Evolutionary conservation across 2,888 invertebrate genomes (phyloP), one percentile per base, ranked within the genome.

Genomic region (Acleris laterana): DNA sequence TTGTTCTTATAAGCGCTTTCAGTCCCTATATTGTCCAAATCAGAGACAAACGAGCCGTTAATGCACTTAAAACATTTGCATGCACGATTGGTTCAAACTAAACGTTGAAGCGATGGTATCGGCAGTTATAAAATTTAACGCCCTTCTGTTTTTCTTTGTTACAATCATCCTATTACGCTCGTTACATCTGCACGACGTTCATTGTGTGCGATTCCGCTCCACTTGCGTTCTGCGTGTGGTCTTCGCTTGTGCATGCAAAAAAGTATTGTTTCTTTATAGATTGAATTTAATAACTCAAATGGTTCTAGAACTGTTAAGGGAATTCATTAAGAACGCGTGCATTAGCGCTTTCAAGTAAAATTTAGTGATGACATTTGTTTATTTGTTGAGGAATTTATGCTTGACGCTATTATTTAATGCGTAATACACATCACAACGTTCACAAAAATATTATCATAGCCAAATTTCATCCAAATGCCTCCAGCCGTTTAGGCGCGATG

Each of bases 41-140:
- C 49, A 28, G 28, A 28, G 20, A 20, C 22, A n/a, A 49, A 49
- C 13, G 48, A 11, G 13, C 25, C 48, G 38, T 11, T 3, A 20
- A 50, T 25, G 50, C 22, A 44, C 61, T 49, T 49, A 17, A 25
- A 59, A 13, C 11, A 61, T 57, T 66, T 22, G 46, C 56, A 16
- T 57, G 51, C 57, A 46, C 51, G 50, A 60, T 62, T 63, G 55
- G 59, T 19, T 59, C 17, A n/a, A 44, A 62, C 55, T 60, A 65
- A 59, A 62, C 62, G 57, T 48, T 50, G 19, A 17, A 57, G 53
- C 57, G 61, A 66, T 65, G 55, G 19, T 56, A 65, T 61, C 65
- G 28, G 6, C 42, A 66, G 70, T 68, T 66, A 73, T 73, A 72
- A 74, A 72, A 71, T 65, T 71, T 70, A 69, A 70, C 70, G 71